Evolutionary conservation across 1,140 invertebrate species (phyloP).

Genomic region (Musca domestica): DNA sequence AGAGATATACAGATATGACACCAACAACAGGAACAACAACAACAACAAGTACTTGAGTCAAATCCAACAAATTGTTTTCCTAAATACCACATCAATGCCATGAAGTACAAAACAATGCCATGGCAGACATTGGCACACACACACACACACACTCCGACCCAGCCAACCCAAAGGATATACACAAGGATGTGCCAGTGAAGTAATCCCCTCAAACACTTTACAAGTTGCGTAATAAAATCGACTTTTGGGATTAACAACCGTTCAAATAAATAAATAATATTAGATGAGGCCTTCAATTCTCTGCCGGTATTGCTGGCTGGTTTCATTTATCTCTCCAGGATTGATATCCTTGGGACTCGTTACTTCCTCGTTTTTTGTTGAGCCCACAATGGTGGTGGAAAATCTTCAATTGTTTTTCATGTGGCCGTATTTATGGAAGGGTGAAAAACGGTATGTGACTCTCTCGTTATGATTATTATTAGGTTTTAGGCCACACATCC

Average conservation of each 20-base stretch:
- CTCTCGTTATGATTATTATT: not conserved
- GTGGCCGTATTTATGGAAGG: not conserved
- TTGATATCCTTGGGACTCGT: too few species aligned
- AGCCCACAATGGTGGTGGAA: too few species aligned
- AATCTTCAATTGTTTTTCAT: too few species aligned
- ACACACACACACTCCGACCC: too few species aligned
- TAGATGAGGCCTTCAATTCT: not conserved
- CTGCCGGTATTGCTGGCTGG: too few species aligned
- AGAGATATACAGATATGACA: too few species aligned
- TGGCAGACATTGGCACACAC: too few species aligned
- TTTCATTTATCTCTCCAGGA: too few species aligned
- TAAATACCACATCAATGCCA: conserved; percentile 17
- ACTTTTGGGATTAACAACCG: conserved; percentile 19
- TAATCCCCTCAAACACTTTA: not conserved
- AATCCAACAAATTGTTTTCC: conserved; percentile 23
- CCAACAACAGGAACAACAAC: too few species aligned
- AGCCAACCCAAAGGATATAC: too few species aligned
- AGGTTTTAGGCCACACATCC: conserved; percentile 8
- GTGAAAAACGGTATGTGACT: not conserved
- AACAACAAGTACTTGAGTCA: conserved; percentile 1
- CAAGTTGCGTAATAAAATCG: conserved; percentile 11
- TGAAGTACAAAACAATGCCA: not conserved
- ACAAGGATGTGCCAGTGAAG: not conserved
- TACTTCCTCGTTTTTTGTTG: too few species aligned
- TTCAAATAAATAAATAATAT: conserved; percentile 12